Evolutionary conservation across 2,113 vertebrate genomes (phyloP).

Genomic region (Herpetotheres cachinnans): DNA sequence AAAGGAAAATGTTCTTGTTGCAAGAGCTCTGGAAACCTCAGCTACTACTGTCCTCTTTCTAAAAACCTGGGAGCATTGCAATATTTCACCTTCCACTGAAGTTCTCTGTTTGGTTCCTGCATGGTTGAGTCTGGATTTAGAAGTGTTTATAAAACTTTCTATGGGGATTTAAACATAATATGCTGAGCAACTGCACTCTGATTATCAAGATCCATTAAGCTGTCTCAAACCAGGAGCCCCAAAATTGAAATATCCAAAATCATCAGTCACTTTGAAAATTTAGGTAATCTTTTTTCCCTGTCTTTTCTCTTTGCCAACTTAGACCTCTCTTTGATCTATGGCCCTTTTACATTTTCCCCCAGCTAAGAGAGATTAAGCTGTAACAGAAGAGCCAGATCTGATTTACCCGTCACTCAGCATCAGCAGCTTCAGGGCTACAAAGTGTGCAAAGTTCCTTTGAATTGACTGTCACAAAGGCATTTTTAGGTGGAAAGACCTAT

Average conservation of each 20-base stretch:
- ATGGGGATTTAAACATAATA: background rate
- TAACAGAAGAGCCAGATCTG: background rate
- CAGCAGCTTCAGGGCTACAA: background rate
- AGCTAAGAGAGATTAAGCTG: background rate
- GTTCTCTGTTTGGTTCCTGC: background rate
- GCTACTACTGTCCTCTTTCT: background rate
- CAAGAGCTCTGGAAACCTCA: background rate
- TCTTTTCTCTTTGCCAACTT: background rate
- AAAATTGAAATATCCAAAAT: background rate
- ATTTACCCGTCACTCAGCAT: slow-evolving; percentile 24
- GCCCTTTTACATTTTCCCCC: background rate
- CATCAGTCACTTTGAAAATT: background rate
- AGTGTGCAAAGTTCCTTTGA: background rate
- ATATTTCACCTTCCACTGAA: background rate
- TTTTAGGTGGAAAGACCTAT: background rate
- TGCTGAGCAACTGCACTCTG: background rate
- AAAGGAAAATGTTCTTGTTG: background rate
- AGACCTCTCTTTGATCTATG: background rate
- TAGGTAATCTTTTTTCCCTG: background rate
- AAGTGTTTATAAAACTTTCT: background rate
- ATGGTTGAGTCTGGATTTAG: background rate
- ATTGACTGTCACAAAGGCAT: background rate
- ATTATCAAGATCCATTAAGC: background rate
- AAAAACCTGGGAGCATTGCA: background rate
- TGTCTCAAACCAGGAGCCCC: background rate